phyloP scores from a whole-genome alignment of 2,113 vertebrate genomes.

The Fregata magnificens region DNA sequence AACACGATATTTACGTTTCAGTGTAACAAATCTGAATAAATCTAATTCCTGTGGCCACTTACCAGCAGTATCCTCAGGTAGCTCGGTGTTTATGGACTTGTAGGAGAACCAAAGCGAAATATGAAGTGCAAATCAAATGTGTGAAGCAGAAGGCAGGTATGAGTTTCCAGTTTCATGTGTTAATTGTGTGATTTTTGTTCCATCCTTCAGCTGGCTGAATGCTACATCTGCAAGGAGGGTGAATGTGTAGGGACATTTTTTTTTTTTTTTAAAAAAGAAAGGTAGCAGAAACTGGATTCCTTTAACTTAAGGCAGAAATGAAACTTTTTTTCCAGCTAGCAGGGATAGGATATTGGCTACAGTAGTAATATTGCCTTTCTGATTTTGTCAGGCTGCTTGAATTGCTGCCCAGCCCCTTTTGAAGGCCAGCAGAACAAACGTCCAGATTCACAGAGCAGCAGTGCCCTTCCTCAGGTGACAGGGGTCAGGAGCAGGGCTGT shows the following conservation, averaged over 20 bases:
- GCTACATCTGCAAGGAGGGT: background rate
- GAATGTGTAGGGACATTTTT: background rate
- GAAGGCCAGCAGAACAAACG: background rate
- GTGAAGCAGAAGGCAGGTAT: background rate
- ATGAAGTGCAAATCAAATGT: background rate
- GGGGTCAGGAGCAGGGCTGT: background rate
- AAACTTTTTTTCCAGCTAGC: background rate
- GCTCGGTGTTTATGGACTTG: background rate
- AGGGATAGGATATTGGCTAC: background rate
- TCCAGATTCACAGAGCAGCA: fast-evolving
- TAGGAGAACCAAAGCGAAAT: background rate
- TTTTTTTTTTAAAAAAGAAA: too few species aligned
- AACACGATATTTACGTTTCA: fast-evolving
- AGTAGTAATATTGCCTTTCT: fast-evolving
- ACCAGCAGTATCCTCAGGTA: background rate
- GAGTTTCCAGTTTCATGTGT: too few species aligned
- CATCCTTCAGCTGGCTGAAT: background rate
- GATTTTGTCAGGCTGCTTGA: background rate
- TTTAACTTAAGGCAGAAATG: background rate
- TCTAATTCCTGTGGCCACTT: fast-evolving
- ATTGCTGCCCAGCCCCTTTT: background rate
- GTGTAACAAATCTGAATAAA: background rate
- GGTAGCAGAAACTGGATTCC: background rate
- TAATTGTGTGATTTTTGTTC: background rate
- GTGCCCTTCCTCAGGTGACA: too few species aligned